Conservation (phyloP, 2,797 vertebrate species). For the Siniperca obscura region DNA sequence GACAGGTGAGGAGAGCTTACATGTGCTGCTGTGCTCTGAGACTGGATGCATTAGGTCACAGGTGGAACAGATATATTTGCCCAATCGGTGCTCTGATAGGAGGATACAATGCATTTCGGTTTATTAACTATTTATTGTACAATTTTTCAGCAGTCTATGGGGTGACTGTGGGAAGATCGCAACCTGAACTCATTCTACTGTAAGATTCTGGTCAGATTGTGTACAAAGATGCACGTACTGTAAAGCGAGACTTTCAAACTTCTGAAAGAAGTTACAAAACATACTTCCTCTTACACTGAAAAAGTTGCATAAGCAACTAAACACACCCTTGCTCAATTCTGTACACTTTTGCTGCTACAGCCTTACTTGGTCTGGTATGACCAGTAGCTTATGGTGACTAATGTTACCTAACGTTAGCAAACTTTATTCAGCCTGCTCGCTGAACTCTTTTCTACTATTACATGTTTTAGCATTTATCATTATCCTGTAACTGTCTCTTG, state of each 20-base stretch:
- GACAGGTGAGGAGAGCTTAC: conserved; percentile 19
- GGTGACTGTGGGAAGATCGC: neutral
- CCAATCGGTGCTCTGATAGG: too few species aligned
- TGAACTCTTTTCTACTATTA: neutral
- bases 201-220: too few species aligned
- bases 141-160: neutral
- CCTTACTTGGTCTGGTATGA: too few species aligned
- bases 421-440: neutral
- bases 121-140: neutral
- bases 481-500: neutral
- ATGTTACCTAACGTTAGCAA: too few species aligned
- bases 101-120: neutral
- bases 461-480: neutral
- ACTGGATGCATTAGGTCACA: conserved; percentile 4
- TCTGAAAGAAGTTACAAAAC: neutral
- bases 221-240: too few species aligned
- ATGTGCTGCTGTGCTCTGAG: conserved; percentile 5
- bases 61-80: neutral
- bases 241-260: neutral
- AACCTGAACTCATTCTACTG: neutral
- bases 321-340: too few species aligned
- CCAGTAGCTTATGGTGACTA: too few species aligned
- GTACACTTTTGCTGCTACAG: too few species aligned
- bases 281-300: neutral
- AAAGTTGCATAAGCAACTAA: neutral